phyloP scores from a whole-genome alignment of 2,888 invertebrate genomes.

The Terebella lapidaria region DNA sequence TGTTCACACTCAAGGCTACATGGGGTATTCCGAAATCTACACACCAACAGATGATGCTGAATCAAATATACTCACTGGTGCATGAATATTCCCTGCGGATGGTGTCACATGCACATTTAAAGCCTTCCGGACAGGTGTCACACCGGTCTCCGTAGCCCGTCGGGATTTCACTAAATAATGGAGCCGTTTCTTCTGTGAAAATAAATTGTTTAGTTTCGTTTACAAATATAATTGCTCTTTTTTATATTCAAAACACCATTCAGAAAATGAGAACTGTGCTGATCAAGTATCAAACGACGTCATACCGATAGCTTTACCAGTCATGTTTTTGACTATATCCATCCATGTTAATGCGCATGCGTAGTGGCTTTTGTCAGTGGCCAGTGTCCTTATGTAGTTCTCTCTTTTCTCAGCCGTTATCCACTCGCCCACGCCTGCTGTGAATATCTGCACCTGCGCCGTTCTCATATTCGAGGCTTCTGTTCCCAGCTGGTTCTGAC shows the following conservation, averaged over 20 bases:
- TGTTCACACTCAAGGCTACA: no score
- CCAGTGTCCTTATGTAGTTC: not conserved
- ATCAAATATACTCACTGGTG: no score
- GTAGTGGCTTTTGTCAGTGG: not conserved
- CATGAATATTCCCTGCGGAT: not conserved
- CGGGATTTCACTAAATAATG: not conserved
- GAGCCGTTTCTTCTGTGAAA: not conserved
- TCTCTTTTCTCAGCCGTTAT: not conserved
- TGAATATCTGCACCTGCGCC: not conserved
- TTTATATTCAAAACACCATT: no score
- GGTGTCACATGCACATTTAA: not conserved
- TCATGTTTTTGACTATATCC: not conserved
- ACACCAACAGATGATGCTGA: no score
- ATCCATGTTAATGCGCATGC: not conserved
- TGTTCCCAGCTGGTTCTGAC: not conserved
- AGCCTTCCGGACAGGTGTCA: not conserved
- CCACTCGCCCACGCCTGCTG: not conserved
- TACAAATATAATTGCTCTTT: no score
- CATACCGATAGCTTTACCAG: no score
- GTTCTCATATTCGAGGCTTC: not conserved
- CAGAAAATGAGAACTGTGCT: no score
- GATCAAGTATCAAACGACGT: no score
- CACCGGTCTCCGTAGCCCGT: not conserved
- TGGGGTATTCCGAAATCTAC: no score
- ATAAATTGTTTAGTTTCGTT: no score